Conservation (phyloP, 1,140 invertebrate genomes). For the Aphelenchoides besseyi region DNA sequence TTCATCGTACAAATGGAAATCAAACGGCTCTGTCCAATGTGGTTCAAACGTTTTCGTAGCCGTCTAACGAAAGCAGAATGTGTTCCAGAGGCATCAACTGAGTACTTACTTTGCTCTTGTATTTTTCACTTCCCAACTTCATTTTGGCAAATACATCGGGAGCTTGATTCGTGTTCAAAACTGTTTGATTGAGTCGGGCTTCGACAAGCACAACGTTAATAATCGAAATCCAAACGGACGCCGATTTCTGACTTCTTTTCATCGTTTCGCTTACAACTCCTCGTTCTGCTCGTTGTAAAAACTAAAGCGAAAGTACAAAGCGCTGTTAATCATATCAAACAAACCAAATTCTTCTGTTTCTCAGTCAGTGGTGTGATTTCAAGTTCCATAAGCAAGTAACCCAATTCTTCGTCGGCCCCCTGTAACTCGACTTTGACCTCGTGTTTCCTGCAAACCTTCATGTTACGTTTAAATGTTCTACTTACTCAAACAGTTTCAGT, state of each 20-base stretch:
- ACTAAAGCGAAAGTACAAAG: slow-evolving; percentile 38
- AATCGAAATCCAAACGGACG: slow-evolving; percentile 88
- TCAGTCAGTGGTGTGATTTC: slow-evolving; percentile 82
- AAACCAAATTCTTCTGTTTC: slow-evolving; percentile 88
- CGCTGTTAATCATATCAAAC: too few relatives aligned
- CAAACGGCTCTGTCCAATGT: slow-evolving; percentile 93
- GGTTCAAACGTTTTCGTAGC: slow-evolving; percentile 81
- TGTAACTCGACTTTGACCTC: background rate
- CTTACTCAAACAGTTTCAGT: slow-evolving; percentile 76
- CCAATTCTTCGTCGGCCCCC: slow-evolving; percentile 70
- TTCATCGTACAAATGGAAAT: slow-evolving; percentile 90
- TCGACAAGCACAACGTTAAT: slow-evolving; percentile 92
- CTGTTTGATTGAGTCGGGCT: slow-evolving; percentile 73
- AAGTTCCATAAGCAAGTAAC: slow-evolving; percentile 76
- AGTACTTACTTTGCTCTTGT: slow-evolving; percentile 82
- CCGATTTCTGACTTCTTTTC: slow-evolving; percentile 40
- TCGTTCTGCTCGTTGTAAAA: slow-evolving; percentile 42
- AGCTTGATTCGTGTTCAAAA: slow-evolving; percentile 74
- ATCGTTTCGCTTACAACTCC: slow-evolving; percentile 49
- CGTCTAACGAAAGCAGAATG: slow-evolving; percentile 70
- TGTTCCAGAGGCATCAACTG: background rate
- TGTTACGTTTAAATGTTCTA: slow-evolving; percentile 10
- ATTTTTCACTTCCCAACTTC: slow-evolving; percentile 93
- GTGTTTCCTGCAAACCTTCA: slow-evolving; percentile 4
- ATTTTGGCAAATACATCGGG: slow-evolving; percentile 96